Percentiles rank a stretch among this genome's conserved stretches.
Conservation (phyloP, 2,113 vertebrate genomes). For the Edolisoma coerulescens region DNA sequence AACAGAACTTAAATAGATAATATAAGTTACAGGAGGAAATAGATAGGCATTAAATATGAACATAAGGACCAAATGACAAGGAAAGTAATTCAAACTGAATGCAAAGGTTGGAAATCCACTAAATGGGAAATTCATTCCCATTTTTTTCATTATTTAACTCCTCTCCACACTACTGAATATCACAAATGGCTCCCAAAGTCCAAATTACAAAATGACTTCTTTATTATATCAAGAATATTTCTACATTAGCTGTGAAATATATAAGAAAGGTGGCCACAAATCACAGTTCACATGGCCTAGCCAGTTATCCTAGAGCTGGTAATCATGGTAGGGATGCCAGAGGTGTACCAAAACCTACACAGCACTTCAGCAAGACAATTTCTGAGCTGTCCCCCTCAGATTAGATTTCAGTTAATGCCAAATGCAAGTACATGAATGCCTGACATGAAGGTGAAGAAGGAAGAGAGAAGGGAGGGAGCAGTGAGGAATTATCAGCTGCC, state of each 20-base stretch:
- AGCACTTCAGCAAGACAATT: neutral
- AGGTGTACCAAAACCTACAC: neutral
- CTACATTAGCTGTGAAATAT: neutral
- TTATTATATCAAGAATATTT: neutral
- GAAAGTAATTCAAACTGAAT: neutral
- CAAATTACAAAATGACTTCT: neutral
- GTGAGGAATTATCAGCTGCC: neutral
- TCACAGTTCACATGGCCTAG: neutral
- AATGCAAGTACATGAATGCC: neutral
- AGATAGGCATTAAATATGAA: neutral
- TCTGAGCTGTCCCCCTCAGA: neutral
- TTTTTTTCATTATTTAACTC: neutral
- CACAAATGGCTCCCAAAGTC: neutral
- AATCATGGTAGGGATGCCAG: neutral
- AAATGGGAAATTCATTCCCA: neutral
- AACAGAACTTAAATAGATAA: neutral
- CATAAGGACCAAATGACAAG: neutral
- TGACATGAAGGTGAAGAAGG: neutral
- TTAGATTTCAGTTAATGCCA: neutral
- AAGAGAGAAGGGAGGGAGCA: neutral
- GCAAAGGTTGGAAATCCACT: neutral
- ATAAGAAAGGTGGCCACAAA: neutral
- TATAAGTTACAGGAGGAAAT: neutral
- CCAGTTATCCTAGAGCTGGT: neutral
- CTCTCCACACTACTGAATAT: neutral